These are phyloP conservation scores for Dendroctonus valens DNA, from an alignment of 1,140 invertebrate genomes.

Conservation along the genomic window DNA sequence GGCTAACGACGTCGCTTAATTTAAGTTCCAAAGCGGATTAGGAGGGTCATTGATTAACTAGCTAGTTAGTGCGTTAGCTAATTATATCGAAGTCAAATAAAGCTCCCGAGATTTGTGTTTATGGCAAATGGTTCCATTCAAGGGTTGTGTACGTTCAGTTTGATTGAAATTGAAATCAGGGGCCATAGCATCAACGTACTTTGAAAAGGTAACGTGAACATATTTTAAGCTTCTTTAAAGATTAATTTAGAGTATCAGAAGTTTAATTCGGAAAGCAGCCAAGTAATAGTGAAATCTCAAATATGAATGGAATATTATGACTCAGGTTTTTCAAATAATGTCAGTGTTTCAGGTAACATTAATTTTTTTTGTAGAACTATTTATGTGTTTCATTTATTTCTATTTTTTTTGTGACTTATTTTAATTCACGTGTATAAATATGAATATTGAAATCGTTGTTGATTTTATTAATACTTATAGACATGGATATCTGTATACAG, in stretches of 20 bases:
- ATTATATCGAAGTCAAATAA: slow-evolving; percentile 28
- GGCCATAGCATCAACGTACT: neutral
- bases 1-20: slow-evolving; percentile 19
- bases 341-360: no score
- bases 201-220: neutral
- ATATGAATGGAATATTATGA: no score
- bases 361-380: no score
- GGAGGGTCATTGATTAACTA: slow-evolving; percentile 30
- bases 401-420: no score
- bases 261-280: no score
- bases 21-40: slow-evolving; percentile 29
- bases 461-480: no score
- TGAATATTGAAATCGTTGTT: no score
- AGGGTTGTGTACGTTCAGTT: slow-evolving; percentile 9
- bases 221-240: neutral
- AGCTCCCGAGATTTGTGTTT: slow-evolving; percentile 27
- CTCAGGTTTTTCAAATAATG: no score
- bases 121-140: slow-evolving; percentile 4
- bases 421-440: no score
- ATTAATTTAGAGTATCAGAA: neutral
- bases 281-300: no score
- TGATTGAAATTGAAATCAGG: slow-evolving; percentile 11
- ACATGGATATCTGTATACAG: no score
- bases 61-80: slow-evolving; percentile 28
- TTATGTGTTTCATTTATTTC: no score